Evolutionary conservation across 1,140 invertebrate genomes (phyloP), one percentile per base, ranked within the genome.

Genomic region (Listronotus bonariensis): DNA sequence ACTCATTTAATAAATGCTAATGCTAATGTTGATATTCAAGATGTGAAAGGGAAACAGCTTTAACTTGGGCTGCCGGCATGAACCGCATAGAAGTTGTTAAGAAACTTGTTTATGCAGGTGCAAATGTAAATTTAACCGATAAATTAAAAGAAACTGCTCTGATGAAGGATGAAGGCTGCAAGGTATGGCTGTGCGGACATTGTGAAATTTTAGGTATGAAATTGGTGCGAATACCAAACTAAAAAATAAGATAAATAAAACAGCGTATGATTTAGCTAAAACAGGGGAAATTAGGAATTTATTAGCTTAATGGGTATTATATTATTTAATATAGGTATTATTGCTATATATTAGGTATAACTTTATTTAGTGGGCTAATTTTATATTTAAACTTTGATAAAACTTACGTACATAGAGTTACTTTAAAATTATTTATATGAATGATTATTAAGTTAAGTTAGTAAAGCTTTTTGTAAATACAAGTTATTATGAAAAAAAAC

Each of bases 81-180:
- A 58, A 56, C 17, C 41, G 57, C 32, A 17, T 59, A 8, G 46
- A 48, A 14, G 38, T 20, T 34, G 57, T 65, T 11, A 38, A 54
- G 17, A 14, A 61, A 7, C 51, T 72, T 11, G 6, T 68, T 12
- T 14, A 40, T 7, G 41, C 41, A 15, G 34, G 41, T 11, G 56
- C 43, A 0, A 32, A 68, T 18, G 46, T 77, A 79, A 59, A 58
- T 14, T 15, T 89, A 49, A 88, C 90, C 7, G 81, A 82, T 52
- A 71, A 70, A 6, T 46, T 38, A 3, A 38, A 31, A n/a, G 18
- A 43, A 11, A 53, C 48, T 31, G 48, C 59, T 4, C n/a, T 62
- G 20, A 26, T 26, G 20, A n/a, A n/a, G n/a, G 20, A 31, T 32
- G 14, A 40, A 52, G 10, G 59, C 59, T 42, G 46, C 48, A 6